Percentiles rank a stretch among this genome's conserved stretches.
These are phyloP conservation scores for Hyalella azteca DNA, from an alignment of 2,888 invertebrate species.

Conservation along the genomic window DNA sequence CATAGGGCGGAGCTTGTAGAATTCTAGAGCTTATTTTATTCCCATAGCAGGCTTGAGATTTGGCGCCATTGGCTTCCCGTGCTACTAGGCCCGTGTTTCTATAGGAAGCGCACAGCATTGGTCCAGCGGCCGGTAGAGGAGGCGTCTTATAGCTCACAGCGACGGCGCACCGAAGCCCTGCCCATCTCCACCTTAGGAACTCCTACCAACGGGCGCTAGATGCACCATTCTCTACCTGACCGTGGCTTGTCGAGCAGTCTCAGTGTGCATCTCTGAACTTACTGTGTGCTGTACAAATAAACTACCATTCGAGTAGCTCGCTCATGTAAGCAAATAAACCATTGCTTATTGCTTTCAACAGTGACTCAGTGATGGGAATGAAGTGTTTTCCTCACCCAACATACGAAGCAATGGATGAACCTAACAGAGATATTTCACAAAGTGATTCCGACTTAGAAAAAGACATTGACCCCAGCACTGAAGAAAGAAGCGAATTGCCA, in stretches of 20 bases:
- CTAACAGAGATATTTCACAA: not conserved
- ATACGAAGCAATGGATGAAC: not conserved
- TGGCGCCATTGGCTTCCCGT: conserved; percentile 34
- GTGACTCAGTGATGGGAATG: conserved; percentile 33
- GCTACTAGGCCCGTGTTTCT: not conserved
- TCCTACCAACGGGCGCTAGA: not conserved
- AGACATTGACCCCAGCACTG: not conserved
- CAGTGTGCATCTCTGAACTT: not conserved
- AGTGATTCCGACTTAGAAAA: not conserved
- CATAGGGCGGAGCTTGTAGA: not conserved
- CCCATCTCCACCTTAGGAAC: not conserved
- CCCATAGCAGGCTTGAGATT: not conserved
- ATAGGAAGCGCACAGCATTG: not conserved
- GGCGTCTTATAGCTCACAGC: not conserved
- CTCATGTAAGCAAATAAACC: conserved; percentile 13
- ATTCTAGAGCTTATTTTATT: not conserved
- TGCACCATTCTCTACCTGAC: not conserved
- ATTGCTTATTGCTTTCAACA: not conserved
- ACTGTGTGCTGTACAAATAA: not conserved
- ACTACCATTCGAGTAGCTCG: not conserved
- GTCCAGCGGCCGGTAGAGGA: not conserved
- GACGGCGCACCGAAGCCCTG: not conserved
- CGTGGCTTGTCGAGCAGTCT: not conserved
- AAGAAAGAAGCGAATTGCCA: not conserved
- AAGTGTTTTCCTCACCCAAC: not conserved